These are phyloP conservation scores for Panurus biarmicus DNA, from an alignment of 2,113 vertebrate genomes.

Conservation along the genomic window DNA sequence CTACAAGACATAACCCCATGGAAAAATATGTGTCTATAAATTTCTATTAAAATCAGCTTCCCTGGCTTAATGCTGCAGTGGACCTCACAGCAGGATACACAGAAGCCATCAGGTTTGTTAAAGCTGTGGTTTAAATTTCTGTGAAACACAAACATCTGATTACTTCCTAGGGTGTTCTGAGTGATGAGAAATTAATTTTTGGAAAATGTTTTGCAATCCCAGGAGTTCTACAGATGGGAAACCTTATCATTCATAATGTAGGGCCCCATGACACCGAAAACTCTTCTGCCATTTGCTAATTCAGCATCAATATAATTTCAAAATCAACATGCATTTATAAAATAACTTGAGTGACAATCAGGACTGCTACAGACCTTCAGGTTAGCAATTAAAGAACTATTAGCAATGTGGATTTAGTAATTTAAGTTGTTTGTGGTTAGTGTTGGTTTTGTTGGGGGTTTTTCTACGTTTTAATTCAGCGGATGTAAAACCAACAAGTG, in stretches of 20 bases:
- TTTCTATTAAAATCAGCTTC: neutral
- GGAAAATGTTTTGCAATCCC: constrained; percentile 4
- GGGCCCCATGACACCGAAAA: neutral
- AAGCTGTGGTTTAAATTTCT: neutral
- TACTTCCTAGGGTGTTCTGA: neutral
- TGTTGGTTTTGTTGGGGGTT: neutral
- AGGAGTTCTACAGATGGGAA: neutral
- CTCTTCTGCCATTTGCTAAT: neutral
- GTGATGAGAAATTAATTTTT: constrained; percentile 14
- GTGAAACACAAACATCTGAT: neutral
- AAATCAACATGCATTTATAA: constrained; percentile 1
- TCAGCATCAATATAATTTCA: neutral
- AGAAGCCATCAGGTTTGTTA: neutral
- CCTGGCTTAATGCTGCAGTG: neutral
- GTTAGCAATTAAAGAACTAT: neutral
- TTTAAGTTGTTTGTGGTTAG: neutral
- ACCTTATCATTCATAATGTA: neutral
- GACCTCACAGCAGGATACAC: neutral
- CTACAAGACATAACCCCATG: neutral
- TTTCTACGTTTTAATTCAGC: neutral
- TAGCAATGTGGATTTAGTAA: neutral
- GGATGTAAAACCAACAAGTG: neutral
- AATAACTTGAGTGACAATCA: neutral
- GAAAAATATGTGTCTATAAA: neutral
- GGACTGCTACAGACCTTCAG: neutral